A percentile compares a stretch with the other conserved stretches of the same genome.
These are phyloP conservation scores for Gasterosteus nipponicus DNA, from an alignment of 2,113 vertebrate species.

Conservation along the genomic window DNA sequence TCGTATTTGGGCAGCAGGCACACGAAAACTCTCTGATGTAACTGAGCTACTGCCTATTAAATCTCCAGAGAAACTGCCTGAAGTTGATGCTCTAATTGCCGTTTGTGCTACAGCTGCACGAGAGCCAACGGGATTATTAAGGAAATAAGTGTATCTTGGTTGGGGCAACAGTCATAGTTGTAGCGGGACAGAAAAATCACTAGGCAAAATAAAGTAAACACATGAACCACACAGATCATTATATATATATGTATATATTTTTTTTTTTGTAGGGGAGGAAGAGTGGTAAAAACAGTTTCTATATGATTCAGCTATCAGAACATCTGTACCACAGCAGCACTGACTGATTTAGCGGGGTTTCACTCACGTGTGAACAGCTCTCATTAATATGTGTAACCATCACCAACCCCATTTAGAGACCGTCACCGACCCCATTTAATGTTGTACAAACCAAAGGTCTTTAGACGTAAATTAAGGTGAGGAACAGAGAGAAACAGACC, in stretches of 20 bases:
- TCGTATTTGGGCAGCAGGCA: background rate
- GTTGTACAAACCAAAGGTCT: constrained; percentile 41
- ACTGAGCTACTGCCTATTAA: constrained; percentile 5
- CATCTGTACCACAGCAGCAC: constrained; percentile 37
- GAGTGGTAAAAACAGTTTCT: constrained; percentile 54
- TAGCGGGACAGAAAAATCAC: background rate
- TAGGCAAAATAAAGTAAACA: constrained; percentile 8
- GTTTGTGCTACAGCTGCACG: constrained; percentile 35
- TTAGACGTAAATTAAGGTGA: constrained; percentile 20
- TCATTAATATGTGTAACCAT: constrained; percentile 58
- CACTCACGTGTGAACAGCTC: constrained; percentile 35
- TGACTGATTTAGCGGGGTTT: constrained; percentile 7
- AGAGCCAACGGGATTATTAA: constrained; percentile 19
- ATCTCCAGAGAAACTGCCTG: constrained; percentile 36
- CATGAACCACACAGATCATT: constrained; percentile 43
- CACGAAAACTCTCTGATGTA: background rate
- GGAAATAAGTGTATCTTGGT: background rate
- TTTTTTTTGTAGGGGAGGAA: constrained; percentile 37
- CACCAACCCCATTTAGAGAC: constrained; percentile 43
- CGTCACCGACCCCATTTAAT: constrained; percentile 54
- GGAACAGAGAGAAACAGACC: background rate
- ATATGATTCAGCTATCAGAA: constrained; percentile 40
- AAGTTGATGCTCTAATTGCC: constrained; percentile 44
- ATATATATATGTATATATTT: constrained; percentile 9
- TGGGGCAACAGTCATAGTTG: background rate